These are phyloP conservation scores for Villa cingulata DNA, from an alignment of 2,888 invertebrate genomes.

Conservation along the genomic window DNA sequence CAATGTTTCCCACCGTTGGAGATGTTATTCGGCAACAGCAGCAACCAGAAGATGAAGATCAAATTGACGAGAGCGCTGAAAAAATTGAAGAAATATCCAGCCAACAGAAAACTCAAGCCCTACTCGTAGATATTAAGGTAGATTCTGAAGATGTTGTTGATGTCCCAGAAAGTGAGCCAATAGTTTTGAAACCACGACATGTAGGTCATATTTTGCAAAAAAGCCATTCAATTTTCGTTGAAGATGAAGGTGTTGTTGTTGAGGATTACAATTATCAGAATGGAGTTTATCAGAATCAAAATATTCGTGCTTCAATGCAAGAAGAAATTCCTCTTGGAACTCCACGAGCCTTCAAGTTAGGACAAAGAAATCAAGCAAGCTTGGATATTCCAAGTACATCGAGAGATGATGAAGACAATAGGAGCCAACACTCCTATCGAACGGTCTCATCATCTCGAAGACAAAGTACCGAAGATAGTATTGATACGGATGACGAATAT, in stretches of 20 bases:
- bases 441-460: conserved; percentile 77
- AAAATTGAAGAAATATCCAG: neutral
- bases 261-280: neutral
- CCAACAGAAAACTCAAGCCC: conserved; percentile 6
- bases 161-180: neutral
- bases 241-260: conserved; percentile 17
- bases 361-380: conserved; percentile 55
- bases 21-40: conserved; percentile 17
- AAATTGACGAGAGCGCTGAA: neutral
- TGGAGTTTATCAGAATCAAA: conserved; percentile 7
- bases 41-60: conserved; percentile 9
- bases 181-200: neutral
- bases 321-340: neutral
- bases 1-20: conserved; percentile 20
- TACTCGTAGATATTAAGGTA: conserved; percentile 11
- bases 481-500: conserved; percentile 89
- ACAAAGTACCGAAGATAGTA: conserved; percentile 85
- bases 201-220: conserved; percentile 17
- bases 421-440: conserved; percentile 76
- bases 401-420: conserved; percentile 68
- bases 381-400: conserved; percentile 65
- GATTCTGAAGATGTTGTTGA: neutral
- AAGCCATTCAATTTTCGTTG: conserved; percentile 20
- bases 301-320: conserved; percentile 16
- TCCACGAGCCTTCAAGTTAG: conserved; percentile 44